A percentile compares a stretch with the other conserved stretches of the same genome.
These are phyloP conservation scores for Peromyscus nudipes DNA, from an alignment of 2,797 vertebrate species.

Conservation along the genomic window DNA sequence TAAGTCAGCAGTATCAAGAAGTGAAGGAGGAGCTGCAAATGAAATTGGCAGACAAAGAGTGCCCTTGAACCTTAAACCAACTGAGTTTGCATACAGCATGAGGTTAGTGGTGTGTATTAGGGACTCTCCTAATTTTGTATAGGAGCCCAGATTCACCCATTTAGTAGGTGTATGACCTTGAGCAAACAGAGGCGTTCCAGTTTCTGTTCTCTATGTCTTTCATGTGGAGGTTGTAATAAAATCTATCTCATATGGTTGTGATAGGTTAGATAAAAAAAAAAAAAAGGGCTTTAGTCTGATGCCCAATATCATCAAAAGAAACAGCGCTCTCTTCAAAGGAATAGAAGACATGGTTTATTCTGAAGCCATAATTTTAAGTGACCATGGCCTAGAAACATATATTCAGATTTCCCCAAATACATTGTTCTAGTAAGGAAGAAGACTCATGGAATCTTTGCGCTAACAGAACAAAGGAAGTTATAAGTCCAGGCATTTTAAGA, in stretches of 20 bases:
- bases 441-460: background rate
- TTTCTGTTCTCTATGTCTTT: background rate
- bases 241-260: background rate
- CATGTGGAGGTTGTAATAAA: slow-evolving; percentile 28
- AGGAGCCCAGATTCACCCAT: background rate
- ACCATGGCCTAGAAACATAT: background rate
- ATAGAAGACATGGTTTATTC: background rate
- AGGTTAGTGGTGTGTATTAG: background rate
- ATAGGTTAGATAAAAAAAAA: background rate
- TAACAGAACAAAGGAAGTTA: background rate
- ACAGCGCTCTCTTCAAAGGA: background rate
- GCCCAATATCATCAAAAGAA: background rate
- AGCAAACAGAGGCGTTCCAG: background rate
- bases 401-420: background rate
- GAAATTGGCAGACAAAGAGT: background rate
- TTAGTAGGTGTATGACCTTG: background rate
- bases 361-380: background rate
- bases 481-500: background rate
- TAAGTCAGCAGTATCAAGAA: background rate
- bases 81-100: background rate
- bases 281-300: background rate
- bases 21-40: background rate
- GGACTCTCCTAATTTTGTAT: background rate
- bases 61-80: background rate
- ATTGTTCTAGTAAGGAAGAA: background rate